These are phyloP conservation scores for Amorpha juglandis DNA, from an alignment of 2,888 invertebrate genomes.

Conservation along the genomic window DNA sequence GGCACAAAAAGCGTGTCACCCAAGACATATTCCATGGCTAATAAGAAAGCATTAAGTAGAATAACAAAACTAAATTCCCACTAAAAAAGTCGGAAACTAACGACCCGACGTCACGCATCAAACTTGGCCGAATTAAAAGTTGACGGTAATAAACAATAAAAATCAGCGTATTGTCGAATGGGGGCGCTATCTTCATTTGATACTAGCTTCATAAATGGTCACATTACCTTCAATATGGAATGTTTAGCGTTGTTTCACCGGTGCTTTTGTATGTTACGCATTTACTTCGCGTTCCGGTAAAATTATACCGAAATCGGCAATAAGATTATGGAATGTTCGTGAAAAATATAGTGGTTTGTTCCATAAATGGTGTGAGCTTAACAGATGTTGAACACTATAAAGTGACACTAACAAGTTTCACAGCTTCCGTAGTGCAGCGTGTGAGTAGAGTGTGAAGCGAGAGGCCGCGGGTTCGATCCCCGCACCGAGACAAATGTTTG, in stretches of 20 bases:
- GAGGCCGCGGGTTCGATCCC: too few species aligned
- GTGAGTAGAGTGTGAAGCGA: too few species aligned
- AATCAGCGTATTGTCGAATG: constrained; percentile 62
- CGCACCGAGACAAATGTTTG: too few species aligned
- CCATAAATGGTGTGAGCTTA: too few species aligned
- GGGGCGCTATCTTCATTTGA: constrained; percentile 35
- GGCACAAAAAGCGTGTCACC: constrained; percentile 50
- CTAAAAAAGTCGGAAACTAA: constrained; percentile 78
- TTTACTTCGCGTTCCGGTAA: constrained; percentile 6
- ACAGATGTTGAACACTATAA: too few species aligned
- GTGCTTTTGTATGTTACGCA: constrained; percentile 17
- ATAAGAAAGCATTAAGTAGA: constrained; percentile 71
- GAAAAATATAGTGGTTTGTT: too few species aligned
- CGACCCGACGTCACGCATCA: constrained; percentile 76
- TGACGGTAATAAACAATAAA: constrained; percentile 80
- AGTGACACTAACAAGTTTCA: too few species aligned
- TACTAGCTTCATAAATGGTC: constrained; percentile 13
- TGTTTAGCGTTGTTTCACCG: constrained; percentile 21
- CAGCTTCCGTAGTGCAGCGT: too few species aligned
- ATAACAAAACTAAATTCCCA: constrained; percentile 62
- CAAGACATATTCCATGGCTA: constrained; percentile 60
- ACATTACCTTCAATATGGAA: constrained; percentile 16
- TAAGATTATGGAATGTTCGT: neutral
- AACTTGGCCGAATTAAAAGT: constrained; percentile 83
- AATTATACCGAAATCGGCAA: neutral